Conservation (phyloP, 2,888 invertebrate species). For the Conops quadrifasciatus region DNA sequence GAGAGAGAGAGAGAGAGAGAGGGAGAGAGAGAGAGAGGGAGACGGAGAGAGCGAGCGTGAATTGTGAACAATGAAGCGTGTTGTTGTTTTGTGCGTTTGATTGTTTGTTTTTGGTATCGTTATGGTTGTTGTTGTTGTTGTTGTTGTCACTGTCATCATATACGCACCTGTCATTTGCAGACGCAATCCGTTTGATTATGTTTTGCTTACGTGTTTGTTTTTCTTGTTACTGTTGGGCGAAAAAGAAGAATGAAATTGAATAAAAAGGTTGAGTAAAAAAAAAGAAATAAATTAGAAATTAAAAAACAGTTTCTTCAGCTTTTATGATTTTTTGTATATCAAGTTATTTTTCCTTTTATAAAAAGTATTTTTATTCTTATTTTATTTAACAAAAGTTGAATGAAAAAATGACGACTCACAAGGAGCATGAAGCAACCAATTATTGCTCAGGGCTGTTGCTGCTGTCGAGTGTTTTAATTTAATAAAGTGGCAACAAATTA, state of each 20-base stretch:
- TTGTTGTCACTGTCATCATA: background rate
- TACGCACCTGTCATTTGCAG: constrained; percentile 38
- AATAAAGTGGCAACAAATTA: constrained; percentile 34
- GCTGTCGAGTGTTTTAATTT: constrained; percentile 26
- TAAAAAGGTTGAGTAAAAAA: background rate
- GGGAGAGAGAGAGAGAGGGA: no score
- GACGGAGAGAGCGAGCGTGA: background rate
- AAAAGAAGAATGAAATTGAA: background rate
- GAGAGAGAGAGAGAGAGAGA: background rate
- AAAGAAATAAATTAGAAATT: background rate
- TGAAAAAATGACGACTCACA: no score
- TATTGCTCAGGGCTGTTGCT: background rate
- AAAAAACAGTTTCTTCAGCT: no score
- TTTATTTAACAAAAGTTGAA: background rate
- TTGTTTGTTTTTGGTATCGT: background rate
- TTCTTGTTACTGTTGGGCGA: background rate
- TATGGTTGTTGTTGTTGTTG: constrained; percentile 3
- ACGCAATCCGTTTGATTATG: constrained; percentile 29
- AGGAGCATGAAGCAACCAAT: no score
- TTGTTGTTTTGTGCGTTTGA: no score
- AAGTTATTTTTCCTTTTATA: background rate
- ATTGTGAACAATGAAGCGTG: no score
- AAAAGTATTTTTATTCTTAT: background rate
- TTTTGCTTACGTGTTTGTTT: constrained; percentile 1
- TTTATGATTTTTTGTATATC: background rate